Percentiles rank a stretch among this genome's conserved stretches.
Evolutionary conservation across 1,140 invertebrate species (phyloP).

Genomic region (Aporrectodea caliginosa): DNA sequence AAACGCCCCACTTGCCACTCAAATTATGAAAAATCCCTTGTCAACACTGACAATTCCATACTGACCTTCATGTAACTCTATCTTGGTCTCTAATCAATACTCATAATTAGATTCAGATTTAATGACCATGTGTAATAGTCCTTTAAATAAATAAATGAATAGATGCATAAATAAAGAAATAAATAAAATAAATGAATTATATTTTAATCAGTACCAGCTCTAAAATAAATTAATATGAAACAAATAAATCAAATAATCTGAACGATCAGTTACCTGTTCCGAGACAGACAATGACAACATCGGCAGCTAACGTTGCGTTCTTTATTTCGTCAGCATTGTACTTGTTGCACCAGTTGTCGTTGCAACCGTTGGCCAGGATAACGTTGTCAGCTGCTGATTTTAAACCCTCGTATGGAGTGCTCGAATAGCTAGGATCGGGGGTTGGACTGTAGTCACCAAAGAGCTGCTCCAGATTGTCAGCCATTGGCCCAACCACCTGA

Average conservation of each 20-base stretch:
- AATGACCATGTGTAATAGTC: too few species aligned
- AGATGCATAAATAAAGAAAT: not conserved
- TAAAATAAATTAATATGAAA: slow-evolving; percentile 3
- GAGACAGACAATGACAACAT: slow-evolving; percentile 48
- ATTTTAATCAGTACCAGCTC: too few species aligned
- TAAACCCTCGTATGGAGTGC: slow-evolving; percentile 25
- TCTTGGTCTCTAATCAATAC: too few species aligned
- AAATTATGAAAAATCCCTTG: too few species aligned
- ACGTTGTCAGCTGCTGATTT: slow-evolving; percentile 17
- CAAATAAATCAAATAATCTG: not conserved
- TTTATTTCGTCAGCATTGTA: slow-evolving; percentile 23
- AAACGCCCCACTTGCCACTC: too few species aligned
- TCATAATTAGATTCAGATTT: too few species aligned
- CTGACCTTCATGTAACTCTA: too few species aligned
- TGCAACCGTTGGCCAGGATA: slow-evolving; percentile 22
- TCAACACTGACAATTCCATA: too few species aligned
- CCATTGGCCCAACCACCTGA: slow-evolving; percentile 34
- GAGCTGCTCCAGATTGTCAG: slow-evolving; percentile 17
- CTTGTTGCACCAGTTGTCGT: slow-evolving; percentile 5
- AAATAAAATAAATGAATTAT: too few species aligned
- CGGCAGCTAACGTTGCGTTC: slow-evolving; percentile 28
- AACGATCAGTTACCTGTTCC: slow-evolving; percentile 47
- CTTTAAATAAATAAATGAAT: not conserved
- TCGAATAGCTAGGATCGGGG: not conserved
- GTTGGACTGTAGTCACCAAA: slow-evolving; percentile 31